These are phyloP conservation scores for Lucilia cuprina DNA, from an alignment of 1,140 invertebrate genomes.

Conservation along the genomic window DNA sequence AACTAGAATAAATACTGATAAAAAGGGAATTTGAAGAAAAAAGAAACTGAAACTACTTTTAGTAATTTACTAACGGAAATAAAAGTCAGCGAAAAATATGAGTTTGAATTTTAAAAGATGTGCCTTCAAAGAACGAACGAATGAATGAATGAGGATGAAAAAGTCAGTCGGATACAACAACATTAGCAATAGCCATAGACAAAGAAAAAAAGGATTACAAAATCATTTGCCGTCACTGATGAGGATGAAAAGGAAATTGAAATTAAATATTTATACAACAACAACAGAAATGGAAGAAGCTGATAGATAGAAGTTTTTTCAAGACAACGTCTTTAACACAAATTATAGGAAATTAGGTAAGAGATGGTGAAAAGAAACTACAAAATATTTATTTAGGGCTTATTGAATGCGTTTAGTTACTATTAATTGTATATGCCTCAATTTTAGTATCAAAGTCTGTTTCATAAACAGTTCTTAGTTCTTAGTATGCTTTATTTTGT, in stretches of 20 bases:
- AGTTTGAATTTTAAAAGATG: conserved; percentile 3
- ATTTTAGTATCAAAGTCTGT: too few species aligned
- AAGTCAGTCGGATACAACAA: not conserved
- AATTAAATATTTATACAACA: not conserved
- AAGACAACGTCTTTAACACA: not conserved
- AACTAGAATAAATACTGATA: not conserved
- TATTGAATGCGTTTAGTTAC: too few species aligned
- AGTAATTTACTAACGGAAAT: conserved; percentile 11
- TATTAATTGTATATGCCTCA: too few species aligned
- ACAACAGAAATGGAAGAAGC: not conserved
- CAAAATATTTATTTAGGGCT: too few species aligned
- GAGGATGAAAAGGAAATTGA: not conserved
- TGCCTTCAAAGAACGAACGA: too few species aligned
- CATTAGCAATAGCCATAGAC: not conserved
- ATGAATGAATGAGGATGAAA: not conserved
- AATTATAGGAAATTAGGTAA: too few species aligned
- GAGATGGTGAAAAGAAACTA: too few species aligned
- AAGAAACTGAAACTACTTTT: conserved; percentile 9
- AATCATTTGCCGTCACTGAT: not conserved
- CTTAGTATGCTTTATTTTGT: too few species aligned
- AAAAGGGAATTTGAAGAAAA: not conserved
- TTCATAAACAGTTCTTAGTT: too few species aligned
- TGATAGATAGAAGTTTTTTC: not conserved
- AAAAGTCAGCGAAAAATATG: conserved; percentile 1
- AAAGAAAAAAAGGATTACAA: too few species aligned